phyloP scores from a whole-genome alignment of 2,113 vertebrate genomes.

The Pterocles orientalis region DNA sequence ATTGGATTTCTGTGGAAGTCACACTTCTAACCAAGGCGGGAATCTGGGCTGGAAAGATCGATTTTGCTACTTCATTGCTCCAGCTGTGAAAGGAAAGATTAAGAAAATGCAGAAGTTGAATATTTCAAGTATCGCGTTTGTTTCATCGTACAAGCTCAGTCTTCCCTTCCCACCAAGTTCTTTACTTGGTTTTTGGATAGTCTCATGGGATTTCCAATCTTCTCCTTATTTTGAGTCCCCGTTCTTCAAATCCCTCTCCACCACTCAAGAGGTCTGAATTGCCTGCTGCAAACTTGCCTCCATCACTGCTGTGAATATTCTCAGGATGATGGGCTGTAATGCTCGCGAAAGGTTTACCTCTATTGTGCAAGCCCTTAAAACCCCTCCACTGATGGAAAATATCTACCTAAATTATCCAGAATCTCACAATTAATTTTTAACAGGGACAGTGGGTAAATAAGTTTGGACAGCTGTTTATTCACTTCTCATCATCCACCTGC shows the following conservation, averaged over 20 bases:
- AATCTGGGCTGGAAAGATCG: neutral
- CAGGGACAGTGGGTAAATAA: neutral
- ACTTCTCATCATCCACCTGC: neutral
- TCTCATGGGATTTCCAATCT: neutral
- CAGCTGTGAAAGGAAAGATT: neutral
- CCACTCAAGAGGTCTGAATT: neutral
- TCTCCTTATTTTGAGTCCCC: neutral
- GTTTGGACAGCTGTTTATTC: neutral
- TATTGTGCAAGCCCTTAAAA: neutral
- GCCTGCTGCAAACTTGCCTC: neutral
- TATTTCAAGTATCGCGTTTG: neutral
- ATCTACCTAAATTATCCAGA: neutral
- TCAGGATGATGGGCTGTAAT: neutral
- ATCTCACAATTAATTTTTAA: neutral
- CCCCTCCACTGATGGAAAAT: neutral
- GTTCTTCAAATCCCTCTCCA: neutral
- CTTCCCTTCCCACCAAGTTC: neutral
- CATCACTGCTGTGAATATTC: neutral
- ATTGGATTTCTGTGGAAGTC: neutral
- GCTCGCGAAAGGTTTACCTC: neutral
- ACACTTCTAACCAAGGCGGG: neutral
- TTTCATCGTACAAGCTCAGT: neutral
- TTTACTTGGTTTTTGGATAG: neutral
- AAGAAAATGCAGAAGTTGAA: neutral
- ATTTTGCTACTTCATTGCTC: neutral